Conservation (phyloP, 1,140 invertebrate species). For the Mizuhopecten yessoensis region DNA sequence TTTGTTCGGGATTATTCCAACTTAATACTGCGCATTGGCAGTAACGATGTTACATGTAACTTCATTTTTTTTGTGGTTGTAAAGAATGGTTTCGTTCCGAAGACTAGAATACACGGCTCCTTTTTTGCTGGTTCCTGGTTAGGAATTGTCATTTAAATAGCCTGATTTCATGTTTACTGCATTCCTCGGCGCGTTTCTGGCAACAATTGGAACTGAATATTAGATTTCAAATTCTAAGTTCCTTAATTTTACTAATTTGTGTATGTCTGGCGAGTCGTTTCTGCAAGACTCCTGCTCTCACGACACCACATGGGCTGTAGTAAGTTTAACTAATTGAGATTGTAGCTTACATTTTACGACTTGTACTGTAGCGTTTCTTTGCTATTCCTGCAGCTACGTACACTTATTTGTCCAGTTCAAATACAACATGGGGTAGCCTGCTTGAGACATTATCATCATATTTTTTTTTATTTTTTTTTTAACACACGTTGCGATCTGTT, state of each 20-base stretch:
- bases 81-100: not conserved
- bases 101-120: not conserved
- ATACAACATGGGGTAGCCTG: too few relatives aligned
- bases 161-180: not conserved
- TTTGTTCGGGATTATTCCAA: too few relatives aligned
- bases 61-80: too few relatives aligned
- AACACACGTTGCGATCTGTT: too few relatives aligned
- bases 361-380: too few relatives aligned
- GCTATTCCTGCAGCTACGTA: too few relatives aligned
- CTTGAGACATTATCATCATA: too few relatives aligned
- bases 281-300: not conserved
- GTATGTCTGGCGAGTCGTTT: not conserved
- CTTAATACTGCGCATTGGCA: too few relatives aligned
- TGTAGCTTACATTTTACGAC: too few relatives aligned
- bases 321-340: not conserved
- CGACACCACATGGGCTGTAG: not conserved
- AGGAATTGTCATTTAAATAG: not conserved
- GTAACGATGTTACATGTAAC: too few relatives aligned
- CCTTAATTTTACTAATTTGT: not conserved
- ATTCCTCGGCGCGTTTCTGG: not conserved
- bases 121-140: not conserved
- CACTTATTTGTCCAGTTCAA: too few relatives aligned
- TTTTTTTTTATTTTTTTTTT: too few relatives aligned
- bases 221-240: not conserved
- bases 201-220: not conserved